Percentiles rank a stretch among this genome's conserved stretches.
Conservation (phyloP, 2,888 invertebrate genomes). For the Caenorhabditis sulstoni region DNA sequence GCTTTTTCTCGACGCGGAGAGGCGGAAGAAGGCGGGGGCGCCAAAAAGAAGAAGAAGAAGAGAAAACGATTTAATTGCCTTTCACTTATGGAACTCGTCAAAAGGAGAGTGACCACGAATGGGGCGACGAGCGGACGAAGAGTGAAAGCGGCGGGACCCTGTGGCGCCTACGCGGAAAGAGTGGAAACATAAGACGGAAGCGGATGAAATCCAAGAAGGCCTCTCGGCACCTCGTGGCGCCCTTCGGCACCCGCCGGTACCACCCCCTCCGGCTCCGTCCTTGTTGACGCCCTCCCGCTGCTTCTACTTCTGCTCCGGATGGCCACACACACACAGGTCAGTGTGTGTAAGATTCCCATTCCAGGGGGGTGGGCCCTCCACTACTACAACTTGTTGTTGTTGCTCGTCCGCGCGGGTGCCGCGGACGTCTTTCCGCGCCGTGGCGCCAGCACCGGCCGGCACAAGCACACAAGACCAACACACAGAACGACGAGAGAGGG, state of each 20-base stretch:
- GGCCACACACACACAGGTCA: slow-evolving; percentile 17
- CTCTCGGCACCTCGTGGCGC: slow-evolving; percentile 15
- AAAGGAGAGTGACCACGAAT: slow-evolving; percentile 25
- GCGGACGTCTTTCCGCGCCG: slow-evolving; percentile 33
- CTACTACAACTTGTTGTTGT: slow-evolving; percentile 36
- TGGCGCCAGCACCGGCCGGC: slow-evolving; percentile 48
- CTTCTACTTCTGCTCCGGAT: not conserved
- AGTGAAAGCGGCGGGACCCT: slow-evolving; percentile 7
- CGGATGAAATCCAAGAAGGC: slow-evolving; percentile 25
- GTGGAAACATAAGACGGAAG: slow-evolving; percentile 13
- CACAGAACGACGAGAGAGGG: slow-evolving; percentile 11
- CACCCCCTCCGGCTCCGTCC: slow-evolving; percentile 8
- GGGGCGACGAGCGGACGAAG: slow-evolving; percentile 7
- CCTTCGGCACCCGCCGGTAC: slow-evolving; percentile 5
- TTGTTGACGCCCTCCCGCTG: slow-evolving; percentile 33
- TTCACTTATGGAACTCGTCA: slow-evolving; percentile 33
- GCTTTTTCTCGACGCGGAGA: slow-evolving; percentile 33
- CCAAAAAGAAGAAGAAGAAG: slow-evolving; percentile 22
- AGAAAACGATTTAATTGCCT: slow-evolving; percentile 36
- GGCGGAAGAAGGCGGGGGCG: slow-evolving; percentile 5
- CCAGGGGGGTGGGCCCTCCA: slow-evolving; percentile 1
- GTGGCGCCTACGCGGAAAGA: slow-evolving; percentile 12
- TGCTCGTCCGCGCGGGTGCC: slow-evolving; percentile 37
- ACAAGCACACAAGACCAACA: slow-evolving; percentile 29
- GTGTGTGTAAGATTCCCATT: slow-evolving; percentile 6